Percentiles rank a stretch among this genome's conserved stretches.
Conservation (phyloP, 2,888 invertebrate species). For the Noctua janthe region DNA sequence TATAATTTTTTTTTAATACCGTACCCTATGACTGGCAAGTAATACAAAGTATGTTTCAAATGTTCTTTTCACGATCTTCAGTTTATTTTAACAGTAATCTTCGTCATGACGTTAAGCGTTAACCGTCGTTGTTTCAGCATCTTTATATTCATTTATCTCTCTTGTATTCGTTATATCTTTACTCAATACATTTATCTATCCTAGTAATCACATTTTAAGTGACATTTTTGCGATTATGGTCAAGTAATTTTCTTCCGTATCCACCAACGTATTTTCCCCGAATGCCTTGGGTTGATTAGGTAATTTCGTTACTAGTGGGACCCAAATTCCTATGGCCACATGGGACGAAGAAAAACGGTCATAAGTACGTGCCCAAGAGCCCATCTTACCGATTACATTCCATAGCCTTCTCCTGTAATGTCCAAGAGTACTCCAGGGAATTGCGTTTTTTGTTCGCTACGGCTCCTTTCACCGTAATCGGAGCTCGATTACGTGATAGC, state of each 20-base stretch:
- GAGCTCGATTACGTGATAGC: conserved; percentile 38
- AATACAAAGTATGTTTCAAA: neutral
- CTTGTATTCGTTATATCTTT: neutral
- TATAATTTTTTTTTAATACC: neutral
- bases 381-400: conserved; percentile 8
- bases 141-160: neutral
- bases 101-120: neutral
- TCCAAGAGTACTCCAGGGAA: conserved; percentile 5
- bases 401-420: neutral
- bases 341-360: neutral
- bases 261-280: neutral
- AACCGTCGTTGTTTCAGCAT: neutral
- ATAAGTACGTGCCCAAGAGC: too few relatives aligned
- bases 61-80: neutral
- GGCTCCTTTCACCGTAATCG: conserved; percentile 21
- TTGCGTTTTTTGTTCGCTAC: neutral
- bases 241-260: neutral
- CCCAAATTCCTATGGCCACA: neutral
- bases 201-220: neutral
- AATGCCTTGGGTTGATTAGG: neutral
- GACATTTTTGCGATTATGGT: neutral
- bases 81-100: neutral
- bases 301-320: neutral
- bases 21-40: too few relatives aligned
- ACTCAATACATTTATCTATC: neutral